A percentile compares a stretch with the other conserved stretches of the same genome.
Conservation (phyloP, 1,140 invertebrate genomes). For the Bombus sylvicola region DNA sequence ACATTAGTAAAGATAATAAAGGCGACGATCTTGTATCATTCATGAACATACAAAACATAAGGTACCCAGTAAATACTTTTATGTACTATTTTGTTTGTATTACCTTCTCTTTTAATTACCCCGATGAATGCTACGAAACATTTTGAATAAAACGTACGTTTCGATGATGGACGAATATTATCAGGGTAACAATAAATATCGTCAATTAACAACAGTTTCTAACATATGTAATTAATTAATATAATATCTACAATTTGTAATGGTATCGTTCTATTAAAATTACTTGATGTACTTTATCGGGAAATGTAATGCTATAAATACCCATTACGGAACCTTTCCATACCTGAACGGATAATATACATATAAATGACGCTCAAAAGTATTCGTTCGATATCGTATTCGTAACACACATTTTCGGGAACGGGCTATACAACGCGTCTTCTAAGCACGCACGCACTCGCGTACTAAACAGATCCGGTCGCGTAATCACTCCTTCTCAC, state of each 20-base stretch:
- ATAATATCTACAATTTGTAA: not conserved
- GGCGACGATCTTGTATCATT: too few relatives aligned
- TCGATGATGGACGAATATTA: not conserved
- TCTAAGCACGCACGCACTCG: not conserved
- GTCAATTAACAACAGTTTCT: conserved; percentile 21
- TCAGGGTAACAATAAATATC: not conserved
- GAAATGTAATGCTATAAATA: not conserved
- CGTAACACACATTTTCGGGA: not conserved
- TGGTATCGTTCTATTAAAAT: not conserved
- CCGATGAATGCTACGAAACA: too few relatives aligned
- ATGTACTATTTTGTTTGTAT: not conserved
- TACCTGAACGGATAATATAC: not conserved
- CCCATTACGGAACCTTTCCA: not conserved
- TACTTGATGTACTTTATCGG: not conserved
- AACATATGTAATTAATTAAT: conserved; percentile 21
- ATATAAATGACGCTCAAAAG: not conserved
- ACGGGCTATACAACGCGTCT: not conserved
- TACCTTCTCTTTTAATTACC: not conserved
- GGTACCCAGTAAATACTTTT: too few relatives aligned
- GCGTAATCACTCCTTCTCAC: not conserved
- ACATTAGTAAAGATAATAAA: too few relatives aligned
- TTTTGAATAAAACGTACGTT: too few relatives aligned
- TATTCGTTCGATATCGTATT: not conserved
- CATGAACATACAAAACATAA: too few relatives aligned
- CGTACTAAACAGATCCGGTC: not conserved